Evolutionary conservation across 53 echinoderm and acorn worm genomes (phyloP).

Genomic region (Glandiceps talaboti): DNA sequence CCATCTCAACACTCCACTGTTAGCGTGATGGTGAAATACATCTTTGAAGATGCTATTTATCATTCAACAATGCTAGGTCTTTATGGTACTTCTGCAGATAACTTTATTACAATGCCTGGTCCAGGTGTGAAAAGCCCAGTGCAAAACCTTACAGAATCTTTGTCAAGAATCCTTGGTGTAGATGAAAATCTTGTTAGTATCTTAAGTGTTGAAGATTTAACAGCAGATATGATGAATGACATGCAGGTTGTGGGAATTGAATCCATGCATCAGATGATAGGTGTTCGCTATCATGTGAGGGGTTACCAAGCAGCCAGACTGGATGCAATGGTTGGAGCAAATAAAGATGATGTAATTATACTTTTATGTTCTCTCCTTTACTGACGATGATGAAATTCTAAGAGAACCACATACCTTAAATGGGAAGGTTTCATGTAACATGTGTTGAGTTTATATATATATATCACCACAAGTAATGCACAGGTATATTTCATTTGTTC

Average conservation of each 20-base stretch:
- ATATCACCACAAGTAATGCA: no score
- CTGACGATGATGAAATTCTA: no score
- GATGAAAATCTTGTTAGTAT: conserved; percentile 60
- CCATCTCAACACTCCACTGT: conserved; percentile 33
- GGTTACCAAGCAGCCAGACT: conserved; percentile 79
- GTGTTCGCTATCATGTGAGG: conserved; percentile 73
- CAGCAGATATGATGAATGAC: not conserved
- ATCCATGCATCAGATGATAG: conserved; percentile 24
- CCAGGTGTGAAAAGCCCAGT: conserved; percentile 25
- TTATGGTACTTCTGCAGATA: conserved; percentile 60
- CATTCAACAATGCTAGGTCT: conserved; percentile 80
- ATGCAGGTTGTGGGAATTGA: conserved; percentile 48
- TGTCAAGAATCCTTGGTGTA: conserved; percentile 54
- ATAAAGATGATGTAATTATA: conserved; percentile 28
- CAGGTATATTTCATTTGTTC: no score
- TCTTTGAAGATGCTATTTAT: conserved; percentile 61
- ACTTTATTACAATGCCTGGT: conserved; percentile 25
- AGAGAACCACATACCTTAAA: no score
- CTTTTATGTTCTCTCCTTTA: no score
- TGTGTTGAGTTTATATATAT: no score
- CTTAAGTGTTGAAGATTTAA: conserved; percentile 26
- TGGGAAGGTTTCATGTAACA: no score
- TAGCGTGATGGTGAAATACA: conserved; percentile 45
- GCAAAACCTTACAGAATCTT: conserved; percentile 19
- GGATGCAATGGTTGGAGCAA: conserved; percentile 45